Base-by-base conservation (phyloP, 2,888 invertebrate species). In the Notodromas monacha region DNA sequence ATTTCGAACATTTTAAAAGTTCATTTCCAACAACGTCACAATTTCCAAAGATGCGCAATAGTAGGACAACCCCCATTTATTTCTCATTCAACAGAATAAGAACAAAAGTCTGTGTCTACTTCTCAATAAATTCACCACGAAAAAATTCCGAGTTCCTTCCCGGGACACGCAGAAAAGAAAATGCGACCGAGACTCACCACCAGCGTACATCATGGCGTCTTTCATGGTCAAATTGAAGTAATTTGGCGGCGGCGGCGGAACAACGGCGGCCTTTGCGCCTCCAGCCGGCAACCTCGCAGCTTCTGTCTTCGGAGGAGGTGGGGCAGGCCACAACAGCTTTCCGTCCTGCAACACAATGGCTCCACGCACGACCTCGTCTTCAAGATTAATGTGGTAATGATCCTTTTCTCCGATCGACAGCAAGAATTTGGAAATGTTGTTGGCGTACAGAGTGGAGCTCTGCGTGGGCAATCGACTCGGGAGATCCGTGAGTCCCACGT, bases 371-470 rank as follows among this genome's bases (percentile, higher is more conserved):
- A 79, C 77, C 47, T 79, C 77, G 49, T 79, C 77, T 38, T 67
- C 62, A 34, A 76, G 48, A 48, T 74, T 65, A 33, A 77, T 62
- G 47, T 66, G 48, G 50, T 65, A 77, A 45, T 70, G 65, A 39
- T 74, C 64, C 37, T 73, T 60, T 34, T 63, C 61, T 16, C 68
- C 72, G 37, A 77, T 61, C 30, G 72, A 70, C 2, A 77, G 51
- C 5, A 79, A 51, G 40, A 77, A 65, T 43, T 79, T 79, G 12
- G 73, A 68, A 38, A 79, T 72, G 45, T 79, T 79, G 48, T 79
- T 79, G n/a, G 68, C 72, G 45, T 76, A 79, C 13, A 79, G 54
- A 0, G 72, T 72, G 15, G 72, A 72, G 31, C 73, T 67, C 48
- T 76, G 74, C 1, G 74, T 69, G 1, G 77, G 73, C 45, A 79